Evolutionary conservation across 2,888 invertebrate species (phyloP), one percentile per base, ranked within the genome.

Genomic region (Ptilodon capucinus): DNA sequence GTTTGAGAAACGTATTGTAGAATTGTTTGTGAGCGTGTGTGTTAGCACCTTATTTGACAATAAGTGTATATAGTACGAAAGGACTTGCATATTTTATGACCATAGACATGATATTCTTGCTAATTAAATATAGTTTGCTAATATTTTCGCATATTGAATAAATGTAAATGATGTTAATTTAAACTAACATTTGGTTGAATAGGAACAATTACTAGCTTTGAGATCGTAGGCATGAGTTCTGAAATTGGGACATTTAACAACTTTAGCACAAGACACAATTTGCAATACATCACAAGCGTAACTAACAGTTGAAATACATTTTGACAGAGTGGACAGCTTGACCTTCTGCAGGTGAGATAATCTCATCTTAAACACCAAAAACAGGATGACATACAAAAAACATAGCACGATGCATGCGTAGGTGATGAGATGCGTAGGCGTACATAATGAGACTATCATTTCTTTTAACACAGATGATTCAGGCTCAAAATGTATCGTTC

Each of bases 271-370:
- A 48, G 46, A 64, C 55, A 60, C 53, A 25, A 40, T 35, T 46
- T 47, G 42, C 54, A 48, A 60, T 51, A 54, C 56, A 56, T 54
- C 43, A 46, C 46, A 45, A 61, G 57, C 57, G 61, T 53, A 46
- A 65, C 62, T 66, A 75, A 80, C 71, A 78, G 73, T 80, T 68
- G 64, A 62, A 72, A 71, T 74, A 81, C 80, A 82, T 83, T 75
- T 84, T 83, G 71, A 81, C 85, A 86, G 86, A 75, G 70, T 76
- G 79, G 83, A 80, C 76, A 64, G 71, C 78, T 80, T 85, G 78
- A 83, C 70, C 71, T 57, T 57, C 57, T 59, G n/a, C 78, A 85
- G 86, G 86, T 85, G 84, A 86, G 84, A 57, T 44, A 49, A 52
- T 57, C 50, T 57, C 46, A 51, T 59, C 51, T 44, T 39, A 52